Evolutionary conservation across 2,888 invertebrate species (phyloP).

Genomic region (Patella pellucida): DNA sequence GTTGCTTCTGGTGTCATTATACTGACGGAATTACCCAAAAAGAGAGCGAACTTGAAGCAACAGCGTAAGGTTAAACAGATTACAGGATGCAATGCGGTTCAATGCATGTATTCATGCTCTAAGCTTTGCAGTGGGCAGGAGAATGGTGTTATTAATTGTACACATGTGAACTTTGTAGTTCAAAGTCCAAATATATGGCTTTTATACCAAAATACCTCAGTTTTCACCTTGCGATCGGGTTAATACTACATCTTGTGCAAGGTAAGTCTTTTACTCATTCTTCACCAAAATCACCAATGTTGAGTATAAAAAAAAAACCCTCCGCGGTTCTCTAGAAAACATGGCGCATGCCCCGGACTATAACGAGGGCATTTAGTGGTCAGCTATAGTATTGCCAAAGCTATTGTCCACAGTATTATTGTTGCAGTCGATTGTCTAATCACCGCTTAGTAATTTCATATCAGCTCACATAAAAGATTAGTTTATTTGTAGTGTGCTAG

Average conservation of each 20-base stretch:
- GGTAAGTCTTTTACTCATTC: background rate
- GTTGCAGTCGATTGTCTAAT: too few relatives aligned
- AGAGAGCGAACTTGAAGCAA: conserved; percentile 13
- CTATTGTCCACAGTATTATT: too few relatives aligned
- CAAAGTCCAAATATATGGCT: conserved; percentile 12
- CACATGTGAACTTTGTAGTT: conserved; percentile 10
- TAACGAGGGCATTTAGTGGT: conserved; percentile 10
- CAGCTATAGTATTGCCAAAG: background rate
- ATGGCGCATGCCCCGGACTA: conserved; percentile 12
- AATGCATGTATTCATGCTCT: conserved; percentile 20
- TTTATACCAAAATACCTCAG: conserved; percentile 11
- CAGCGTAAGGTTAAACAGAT: conserved; percentile 38
- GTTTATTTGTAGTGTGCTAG: background rate
- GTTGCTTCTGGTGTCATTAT: background rate
- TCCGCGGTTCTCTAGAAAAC: conserved; percentile 10
- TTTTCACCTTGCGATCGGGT: conserved; percentile 10
- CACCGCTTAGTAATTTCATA: too few relatives aligned
- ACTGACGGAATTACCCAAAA: background rate
- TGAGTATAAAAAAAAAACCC: conserved; percentile 8
- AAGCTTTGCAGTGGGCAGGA: conserved; percentile 11
- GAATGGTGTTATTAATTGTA: conserved; percentile 7
- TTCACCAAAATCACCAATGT: background rate
- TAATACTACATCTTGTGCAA: conserved; percentile 6
- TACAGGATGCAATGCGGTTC: conserved; percentile 38
- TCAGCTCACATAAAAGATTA: too few relatives aligned